Base-by-base conservation (phyloP, 1,140 invertebrate genomes). In the Cephus cinctus region DNA sequence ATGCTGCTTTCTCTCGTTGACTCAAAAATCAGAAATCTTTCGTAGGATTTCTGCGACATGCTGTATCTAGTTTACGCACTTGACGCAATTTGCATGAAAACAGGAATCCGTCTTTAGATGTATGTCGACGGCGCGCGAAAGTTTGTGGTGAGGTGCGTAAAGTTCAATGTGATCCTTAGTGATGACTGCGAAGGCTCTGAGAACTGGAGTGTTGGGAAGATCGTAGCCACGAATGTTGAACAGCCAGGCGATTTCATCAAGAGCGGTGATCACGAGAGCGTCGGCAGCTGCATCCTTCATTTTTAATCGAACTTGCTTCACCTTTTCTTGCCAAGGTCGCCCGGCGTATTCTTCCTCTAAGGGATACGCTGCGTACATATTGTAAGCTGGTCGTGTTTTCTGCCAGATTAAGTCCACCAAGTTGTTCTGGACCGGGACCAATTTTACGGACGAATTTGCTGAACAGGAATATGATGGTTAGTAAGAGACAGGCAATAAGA, bases 171-270 rank as follows among this genome's bases (percentile, higher is more conserved):
- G 76, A 1, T 78, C 70, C 9, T 77, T 62, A 25, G 85, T 86
- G 1, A 97, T 61, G 19, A 94, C 78, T 2, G 86, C 81, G 68
- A 92, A 94, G 0, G 91, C 82, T 57, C 85, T 83, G 42, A 92
- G 81, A 11, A 96, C 86, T 0, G 96, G 94, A 19, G 88, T 94
- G 63, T 86, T 90, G 0, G 89, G 88, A 49, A 96, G 82, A 72
- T 98, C 96, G 40, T 83, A 81, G 3, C 94, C 95, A 5, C 97
- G 81, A n/a, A 99, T 84, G 69, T 98, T 99, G 12, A 98, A 80
- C 4, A 98, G 71, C 90, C 95, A 97, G 1, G 94, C 92, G 12
- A 96, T 88, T 73, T 97, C 94, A 61, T 96, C 94, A 23, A 98
- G 69, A 2, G 92, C 87, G 0, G 93, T 94, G 1, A 97, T 78